Evolutionary conservation across 2,888 invertebrate genomes (phyloP).

Genomic region (Melipona bicolor): DNA sequence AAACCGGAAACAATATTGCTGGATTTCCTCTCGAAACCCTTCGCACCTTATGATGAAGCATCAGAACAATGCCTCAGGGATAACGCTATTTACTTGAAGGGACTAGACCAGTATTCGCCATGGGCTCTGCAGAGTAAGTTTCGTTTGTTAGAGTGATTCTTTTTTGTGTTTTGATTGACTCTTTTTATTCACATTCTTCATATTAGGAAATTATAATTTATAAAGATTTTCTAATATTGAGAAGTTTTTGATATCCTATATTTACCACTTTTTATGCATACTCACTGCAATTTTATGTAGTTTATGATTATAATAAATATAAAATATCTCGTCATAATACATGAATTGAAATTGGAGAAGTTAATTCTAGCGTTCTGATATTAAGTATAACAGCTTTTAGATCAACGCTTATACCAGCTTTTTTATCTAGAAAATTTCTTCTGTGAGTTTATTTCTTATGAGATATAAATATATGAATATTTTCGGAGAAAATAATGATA

Average conservation of each 20-base stretch:
- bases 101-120: conserved; percentile 71
- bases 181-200: neutral
- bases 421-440: neutral
- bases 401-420: neutral
- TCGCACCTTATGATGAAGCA: conserved; percentile 71
- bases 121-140: conserved; percentile 81
- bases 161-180: neutral
- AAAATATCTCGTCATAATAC: no score
- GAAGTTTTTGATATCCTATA: no score
- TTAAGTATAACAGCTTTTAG: neutral
- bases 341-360: neutral
- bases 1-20: conserved; percentile 74
- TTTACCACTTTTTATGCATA: no score
- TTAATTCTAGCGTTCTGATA: neutral
- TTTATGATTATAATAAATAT: no score
- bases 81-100: conserved; percentile 70
- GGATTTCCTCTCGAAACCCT: conserved; percentile 70
- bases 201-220: no score
- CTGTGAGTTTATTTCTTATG: neutral
- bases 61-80: conserved; percentile 72
- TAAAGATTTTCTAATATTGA: no score
- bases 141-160: neutral
- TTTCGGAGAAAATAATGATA: neutral
- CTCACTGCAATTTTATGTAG: no score
- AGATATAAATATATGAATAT: neutral